These are phyloP conservation scores for Hapalemur alaotrensis DNA, from an alignment of 2,797 vertebrate species.

Conservation along the genomic window DNA sequence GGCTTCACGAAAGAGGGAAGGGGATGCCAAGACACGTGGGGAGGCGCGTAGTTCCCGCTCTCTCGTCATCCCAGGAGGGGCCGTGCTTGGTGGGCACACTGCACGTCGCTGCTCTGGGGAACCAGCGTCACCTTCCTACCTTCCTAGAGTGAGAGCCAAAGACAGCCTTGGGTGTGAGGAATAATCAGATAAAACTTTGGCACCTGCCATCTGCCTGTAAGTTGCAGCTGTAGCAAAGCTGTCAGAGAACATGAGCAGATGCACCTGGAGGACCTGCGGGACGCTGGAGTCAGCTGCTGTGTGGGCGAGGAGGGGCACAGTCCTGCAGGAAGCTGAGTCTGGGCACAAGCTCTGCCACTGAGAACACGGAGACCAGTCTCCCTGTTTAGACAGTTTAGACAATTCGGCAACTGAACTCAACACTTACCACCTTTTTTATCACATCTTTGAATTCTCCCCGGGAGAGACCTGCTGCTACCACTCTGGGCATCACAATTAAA, in stretches of 20 bases:
- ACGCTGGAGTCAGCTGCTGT: neutral
- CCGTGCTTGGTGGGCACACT: too few relatives aligned
- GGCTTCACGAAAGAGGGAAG: neutral
- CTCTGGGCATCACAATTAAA: neutral
- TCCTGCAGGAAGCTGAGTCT: neutral
- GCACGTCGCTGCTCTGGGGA: neutral
- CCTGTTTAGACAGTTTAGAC: neutral
- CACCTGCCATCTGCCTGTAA: neutral
- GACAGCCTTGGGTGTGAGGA: neutral
- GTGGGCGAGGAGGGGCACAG: neutral
- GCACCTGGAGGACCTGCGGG: neutral
- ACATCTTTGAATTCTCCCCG: neutral
- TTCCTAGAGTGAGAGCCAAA: neutral
- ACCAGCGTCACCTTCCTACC: neutral
- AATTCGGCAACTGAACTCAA: neutral
- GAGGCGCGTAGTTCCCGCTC: rapidly evolving
- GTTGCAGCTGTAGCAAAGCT: neutral
- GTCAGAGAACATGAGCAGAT: neutral
- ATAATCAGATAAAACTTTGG: neutral
- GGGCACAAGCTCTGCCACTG: neutral
- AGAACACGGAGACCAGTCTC: neutral
- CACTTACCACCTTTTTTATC: neutral
- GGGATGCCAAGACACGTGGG: neutral
- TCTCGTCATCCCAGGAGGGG: neutral
- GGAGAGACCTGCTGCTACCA: too few relatives aligned